phyloP scores from a whole-genome alignment of 2,113 vertebrate genomes.

The Pampusana beccarii region DNA sequence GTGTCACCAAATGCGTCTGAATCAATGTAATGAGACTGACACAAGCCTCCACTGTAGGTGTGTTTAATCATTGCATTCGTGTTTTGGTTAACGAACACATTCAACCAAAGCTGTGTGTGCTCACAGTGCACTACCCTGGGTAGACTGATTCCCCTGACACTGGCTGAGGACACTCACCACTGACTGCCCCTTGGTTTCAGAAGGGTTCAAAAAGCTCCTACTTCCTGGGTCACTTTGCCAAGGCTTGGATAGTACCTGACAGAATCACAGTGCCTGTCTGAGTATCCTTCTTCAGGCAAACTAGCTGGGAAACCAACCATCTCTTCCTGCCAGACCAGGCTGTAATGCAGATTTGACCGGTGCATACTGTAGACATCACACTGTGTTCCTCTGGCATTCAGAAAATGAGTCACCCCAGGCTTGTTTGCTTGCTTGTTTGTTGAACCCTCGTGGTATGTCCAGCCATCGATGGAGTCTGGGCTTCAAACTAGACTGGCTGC shows the following conservation, averaged over 20 bases:
- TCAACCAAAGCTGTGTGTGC: background rate
- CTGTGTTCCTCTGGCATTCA: background rate
- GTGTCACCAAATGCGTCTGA: background rate
- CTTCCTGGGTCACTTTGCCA: background rate
- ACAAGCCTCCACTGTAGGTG: background rate
- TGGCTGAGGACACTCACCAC: background rate
- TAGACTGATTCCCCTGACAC: background rate
- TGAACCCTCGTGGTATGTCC: background rate
- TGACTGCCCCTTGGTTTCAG: background rate
- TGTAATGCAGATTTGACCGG: background rate
- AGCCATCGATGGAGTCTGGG: background rate
- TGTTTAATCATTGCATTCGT: background rate
- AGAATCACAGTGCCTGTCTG: background rate
- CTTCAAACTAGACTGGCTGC: slow-evolving; percentile 19
- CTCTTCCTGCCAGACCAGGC: background rate
- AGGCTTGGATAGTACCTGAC: background rate
- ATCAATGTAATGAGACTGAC: background rate
- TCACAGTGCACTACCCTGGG: background rate
- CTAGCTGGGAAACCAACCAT: background rate
- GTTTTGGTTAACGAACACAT: background rate
- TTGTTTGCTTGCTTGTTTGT: slow-evolving; percentile 28
- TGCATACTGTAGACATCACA: background rate
- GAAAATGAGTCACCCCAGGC: slow-evolving; percentile 28
- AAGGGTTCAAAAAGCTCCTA: background rate
- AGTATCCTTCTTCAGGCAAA: background rate